phyloP scores from a whole-genome alignment of 2,888 invertebrate species.

The Euzetes globulus region DNA sequence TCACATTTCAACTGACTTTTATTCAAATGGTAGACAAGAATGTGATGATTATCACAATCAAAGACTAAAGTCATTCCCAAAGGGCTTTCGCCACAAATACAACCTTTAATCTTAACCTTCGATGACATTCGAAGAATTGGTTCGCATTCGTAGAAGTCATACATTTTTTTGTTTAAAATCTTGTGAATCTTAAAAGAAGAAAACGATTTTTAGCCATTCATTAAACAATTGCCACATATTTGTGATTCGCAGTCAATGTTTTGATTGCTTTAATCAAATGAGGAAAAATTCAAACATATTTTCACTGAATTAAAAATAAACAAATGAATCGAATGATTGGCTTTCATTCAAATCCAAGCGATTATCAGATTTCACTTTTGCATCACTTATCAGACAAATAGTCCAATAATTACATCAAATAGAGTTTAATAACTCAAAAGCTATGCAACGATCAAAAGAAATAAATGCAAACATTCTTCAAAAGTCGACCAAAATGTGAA shows the following conservation, averaged over 20 bases:
- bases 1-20: not conserved
- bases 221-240: too few species aligned
- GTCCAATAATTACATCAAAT: not conserved
- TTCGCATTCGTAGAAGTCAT: not conserved
- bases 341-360: not conserved
- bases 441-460: not conserved
- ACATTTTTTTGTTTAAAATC: not conserved
- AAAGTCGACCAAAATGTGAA: not conserved
- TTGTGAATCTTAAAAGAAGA: too few species aligned
- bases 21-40: not conserved
- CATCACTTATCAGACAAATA: not conserved
- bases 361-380: not conserved
- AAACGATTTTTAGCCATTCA: too few species aligned
- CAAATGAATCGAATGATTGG: not conserved
- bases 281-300: not conserved
- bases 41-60: constrained; percentile 7
- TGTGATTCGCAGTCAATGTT: too few species aligned
- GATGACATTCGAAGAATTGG: constrained; percentile 17
- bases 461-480: not conserved
- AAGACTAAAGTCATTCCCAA: not conserved
- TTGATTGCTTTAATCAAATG: too few species aligned
- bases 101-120: not conserved
- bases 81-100: not conserved
- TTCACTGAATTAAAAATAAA: not conserved
- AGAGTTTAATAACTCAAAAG: too few species aligned